Evolutionary conservation across 2,797 vertebrate genomes (phyloP).

Genomic region (Benthosema pterotum): DNA sequence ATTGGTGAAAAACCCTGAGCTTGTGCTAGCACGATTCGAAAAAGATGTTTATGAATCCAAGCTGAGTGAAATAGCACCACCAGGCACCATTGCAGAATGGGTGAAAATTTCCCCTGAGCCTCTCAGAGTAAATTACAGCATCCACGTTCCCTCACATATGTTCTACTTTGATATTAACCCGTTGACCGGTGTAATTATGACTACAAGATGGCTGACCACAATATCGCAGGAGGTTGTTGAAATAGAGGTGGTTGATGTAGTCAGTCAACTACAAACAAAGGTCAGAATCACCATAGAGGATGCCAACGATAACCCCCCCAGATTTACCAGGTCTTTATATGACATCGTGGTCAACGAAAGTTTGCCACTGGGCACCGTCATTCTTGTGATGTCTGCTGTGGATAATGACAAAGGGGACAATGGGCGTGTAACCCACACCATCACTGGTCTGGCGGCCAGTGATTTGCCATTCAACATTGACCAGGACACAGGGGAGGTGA

Average conservation of each 20-base stretch:
- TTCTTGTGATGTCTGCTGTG: slow-evolving; percentile 85
- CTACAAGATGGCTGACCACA: slow-evolving; percentile 82
- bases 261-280: slow-evolving; percentile 83
- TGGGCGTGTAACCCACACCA: slow-evolving; percentile 90
- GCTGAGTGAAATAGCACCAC: slow-evolving; percentile 91
- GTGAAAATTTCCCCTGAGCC: slow-evolving; percentile 85
- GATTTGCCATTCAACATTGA: slow-evolving; percentile 89
- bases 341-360: slow-evolving; percentile 89
- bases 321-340: slow-evolving; percentile 87
- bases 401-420: slow-evolving; percentile 93
- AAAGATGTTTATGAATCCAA: slow-evolving; percentile 88
- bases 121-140: slow-evolving; percentile 84
- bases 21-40: slow-evolving; percentile 84
- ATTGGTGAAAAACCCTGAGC: slow-evolving; percentile 82
- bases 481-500: slow-evolving; percentile 86
- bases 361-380: slow-evolving; percentile 81
- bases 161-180: slow-evolving; percentile 88
- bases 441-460: slow-evolving; percentile 82
- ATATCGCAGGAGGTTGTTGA: slow-evolving; percentile 84
- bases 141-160: slow-evolving; percentile 82
- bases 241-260: slow-evolving; percentile 87
- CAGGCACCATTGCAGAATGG: slow-evolving; percentile 88
- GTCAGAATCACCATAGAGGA: slow-evolving; percentile 88
- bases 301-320: slow-evolving; percentile 89
- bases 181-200: slow-evolving; percentile 90